These are phyloP conservation scores for Garra rufa DNA, from an alignment of 2,113 vertebrate genomes.

Conservation along the genomic window DNA sequence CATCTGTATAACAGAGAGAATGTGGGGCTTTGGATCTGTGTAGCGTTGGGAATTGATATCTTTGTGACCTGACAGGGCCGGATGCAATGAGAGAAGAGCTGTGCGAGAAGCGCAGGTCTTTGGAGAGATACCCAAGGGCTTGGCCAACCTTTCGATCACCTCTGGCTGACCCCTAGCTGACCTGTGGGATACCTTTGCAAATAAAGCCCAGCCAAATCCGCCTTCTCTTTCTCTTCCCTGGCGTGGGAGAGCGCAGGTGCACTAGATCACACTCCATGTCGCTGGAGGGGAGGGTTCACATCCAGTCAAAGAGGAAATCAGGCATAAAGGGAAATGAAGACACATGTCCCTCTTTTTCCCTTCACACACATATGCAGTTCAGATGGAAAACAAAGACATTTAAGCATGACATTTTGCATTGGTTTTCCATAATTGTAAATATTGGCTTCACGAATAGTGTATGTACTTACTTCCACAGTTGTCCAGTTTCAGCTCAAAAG, in stretches of 20 bases:
- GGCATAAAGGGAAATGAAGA: constrained; percentile 31
- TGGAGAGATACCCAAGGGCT: constrained; percentile 19
- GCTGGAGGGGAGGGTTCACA: neutral
- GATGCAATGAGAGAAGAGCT: neutral
- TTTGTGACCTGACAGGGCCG: constrained; percentile 10
- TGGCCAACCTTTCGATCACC: neutral
- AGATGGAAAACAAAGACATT: neutral
- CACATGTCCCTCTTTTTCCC: constrained; percentile 10
- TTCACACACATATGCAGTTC: neutral
- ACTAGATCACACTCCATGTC: neutral
- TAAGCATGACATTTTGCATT: neutral
- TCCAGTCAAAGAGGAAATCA: constrained; percentile 29
- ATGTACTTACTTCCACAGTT: neutral
- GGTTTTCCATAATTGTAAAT: neutral
- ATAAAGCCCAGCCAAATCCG: neutral
- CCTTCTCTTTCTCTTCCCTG: neutral
- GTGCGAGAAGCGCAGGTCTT: neutral
- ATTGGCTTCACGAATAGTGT: neutral
- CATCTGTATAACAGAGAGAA: neutral
- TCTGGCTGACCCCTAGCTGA: neutral
- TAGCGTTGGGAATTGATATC: constrained; percentile 13
- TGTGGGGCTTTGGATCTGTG: constrained; percentile 5
- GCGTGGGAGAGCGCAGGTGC: constrained; percentile 27
- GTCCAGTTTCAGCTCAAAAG: neutral
- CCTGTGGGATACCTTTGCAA: neutral